These are phyloP conservation scores for Phaedon cochleariae DNA, from an alignment of 2,888 invertebrate species.

Conservation along the genomic window DNA sequence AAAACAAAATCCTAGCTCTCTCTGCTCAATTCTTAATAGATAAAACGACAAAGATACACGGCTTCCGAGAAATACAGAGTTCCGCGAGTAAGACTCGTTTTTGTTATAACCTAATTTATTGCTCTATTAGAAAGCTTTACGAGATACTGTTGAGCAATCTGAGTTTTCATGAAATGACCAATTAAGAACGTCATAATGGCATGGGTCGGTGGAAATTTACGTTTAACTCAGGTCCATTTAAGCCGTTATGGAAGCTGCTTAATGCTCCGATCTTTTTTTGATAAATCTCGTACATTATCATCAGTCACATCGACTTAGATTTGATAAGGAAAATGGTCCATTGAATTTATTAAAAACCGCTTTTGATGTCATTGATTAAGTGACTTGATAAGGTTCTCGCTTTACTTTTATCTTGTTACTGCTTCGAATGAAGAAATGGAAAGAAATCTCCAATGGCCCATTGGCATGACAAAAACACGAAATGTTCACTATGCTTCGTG, in stretches of 20 bases:
- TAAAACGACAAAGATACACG: not conserved
- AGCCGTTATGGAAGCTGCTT: not conserved
- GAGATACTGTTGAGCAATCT: conserved; percentile 39
- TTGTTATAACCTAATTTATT: conserved; percentile 45
- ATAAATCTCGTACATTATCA: not conserved
- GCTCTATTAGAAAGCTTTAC: conserved; percentile 46
- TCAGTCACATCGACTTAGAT: not conserved
- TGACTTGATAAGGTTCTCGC: not conserved
- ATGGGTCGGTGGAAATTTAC: conserved; percentile 17
- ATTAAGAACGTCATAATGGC: conserved; percentile 41
- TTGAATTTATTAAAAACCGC: not conserved
- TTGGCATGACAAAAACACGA: too few species aligned
- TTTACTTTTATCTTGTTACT: not conserved
- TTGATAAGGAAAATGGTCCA: not conserved
- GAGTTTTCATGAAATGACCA: conserved; percentile 45
- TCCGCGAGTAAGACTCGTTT: conserved; percentile 35
- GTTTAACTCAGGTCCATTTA: not conserved
- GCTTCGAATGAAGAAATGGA: not conserved
- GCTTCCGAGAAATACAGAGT: conserved; percentile 30
- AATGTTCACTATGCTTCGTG: too few species aligned
- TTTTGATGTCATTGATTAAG: not conserved
- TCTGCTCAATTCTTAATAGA: not conserved
- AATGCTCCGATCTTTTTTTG: not conserved
- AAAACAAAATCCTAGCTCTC: not conserved
- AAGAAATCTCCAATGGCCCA: not conserved